These are phyloP conservation scores for Ochotona princeps DNA, from an alignment of 2,113 vertebrate genomes.

Conservation along the genomic window DNA sequence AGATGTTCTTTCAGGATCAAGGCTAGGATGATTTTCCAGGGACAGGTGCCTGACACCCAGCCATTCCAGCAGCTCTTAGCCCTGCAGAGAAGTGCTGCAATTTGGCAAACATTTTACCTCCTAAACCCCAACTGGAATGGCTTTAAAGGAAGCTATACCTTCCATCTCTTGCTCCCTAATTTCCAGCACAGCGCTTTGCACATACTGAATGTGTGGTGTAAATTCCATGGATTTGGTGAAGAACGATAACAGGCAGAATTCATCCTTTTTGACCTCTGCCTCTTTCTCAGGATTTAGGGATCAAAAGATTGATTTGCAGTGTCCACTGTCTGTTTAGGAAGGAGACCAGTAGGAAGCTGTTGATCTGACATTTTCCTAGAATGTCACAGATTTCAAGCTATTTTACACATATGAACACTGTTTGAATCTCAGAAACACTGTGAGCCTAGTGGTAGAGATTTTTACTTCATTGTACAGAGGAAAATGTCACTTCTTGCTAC, in stretches of 20 bases:
- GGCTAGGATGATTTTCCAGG: rapidly evolving
- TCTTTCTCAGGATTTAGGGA: background rate
- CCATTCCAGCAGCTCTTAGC: background rate
- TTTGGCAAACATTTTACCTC: rapidly evolving
- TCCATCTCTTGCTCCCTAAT: background rate
- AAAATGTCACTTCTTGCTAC: background rate
- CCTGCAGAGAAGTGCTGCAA: rapidly evolving
- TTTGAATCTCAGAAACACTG: background rate
- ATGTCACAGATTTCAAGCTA: constrained; percentile 6
- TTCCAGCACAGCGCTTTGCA: background rate
- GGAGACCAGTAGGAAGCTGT: constrained; percentile 21
- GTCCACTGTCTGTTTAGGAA: background rate
- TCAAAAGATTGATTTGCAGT: background rate
- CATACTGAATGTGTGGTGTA: background rate
- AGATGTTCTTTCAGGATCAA: background rate
- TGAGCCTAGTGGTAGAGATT: background rate
- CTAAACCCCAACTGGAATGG: background rate
- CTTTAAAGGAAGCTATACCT: background rate
- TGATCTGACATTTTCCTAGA: background rate
- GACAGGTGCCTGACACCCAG: rapidly evolving
- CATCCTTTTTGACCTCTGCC: background rate
- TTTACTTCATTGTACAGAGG: background rate
- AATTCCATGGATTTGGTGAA: background rate
- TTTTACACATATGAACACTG: constrained; percentile 37
- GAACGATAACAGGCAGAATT: background rate